Evolutionary conservation across 53 echinoderm and acorn worm genomes (phyloP), one percentile per base, ranked within the genome.

Genomic region (Apostichopus leukothele): DNA sequence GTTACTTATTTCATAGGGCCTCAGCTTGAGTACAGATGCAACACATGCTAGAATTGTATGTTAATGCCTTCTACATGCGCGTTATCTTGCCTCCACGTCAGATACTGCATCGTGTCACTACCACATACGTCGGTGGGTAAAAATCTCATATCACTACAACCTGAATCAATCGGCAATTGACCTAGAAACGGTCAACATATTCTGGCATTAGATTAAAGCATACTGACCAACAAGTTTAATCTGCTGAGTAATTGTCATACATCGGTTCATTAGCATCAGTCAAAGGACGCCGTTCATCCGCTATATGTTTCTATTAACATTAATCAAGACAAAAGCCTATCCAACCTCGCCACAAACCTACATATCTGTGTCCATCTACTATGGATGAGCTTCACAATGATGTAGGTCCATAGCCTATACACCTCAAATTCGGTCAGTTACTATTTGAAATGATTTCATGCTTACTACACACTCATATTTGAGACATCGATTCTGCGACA

Each of bases 401-500:
- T 71, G 71, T 71, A n/a, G 14, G 71, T n/a, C 63, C 5, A 63
- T 18, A 71, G 57, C 71, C 63, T 63, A 71, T 19, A 20, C 81
- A 81, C 55, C 55, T n/a, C 59, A 81, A 54, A 81, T 23, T 81
- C 81, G 81, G 81, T 59, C 59, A 81, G 81, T 81, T 81, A 18
- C 55, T 81, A 81, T 81, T 81, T 81, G 55, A 57, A 81, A 81
- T 81, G 81, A 54, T n/a, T 81, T 57, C 81, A 81, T 59, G 55
- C 39, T 3, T 39, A 19, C 81, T 54, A 57, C 81, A 81, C 20
- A 39, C 39, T 39, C 39, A 81, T 81, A 71, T 59, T 81, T 81
- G 81, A 81, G 81, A 54, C 81, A 81, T 81, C 81, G 81, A 81
- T 81, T 81, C 81, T 23, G 81, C 81, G 81, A 81, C 81, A 81